Evolutionary conservation across 2,113 vertebrate species (phyloP), one percentile per base, ranked within the genome.

Genomic region (Ellobius talpinus): DNA sequence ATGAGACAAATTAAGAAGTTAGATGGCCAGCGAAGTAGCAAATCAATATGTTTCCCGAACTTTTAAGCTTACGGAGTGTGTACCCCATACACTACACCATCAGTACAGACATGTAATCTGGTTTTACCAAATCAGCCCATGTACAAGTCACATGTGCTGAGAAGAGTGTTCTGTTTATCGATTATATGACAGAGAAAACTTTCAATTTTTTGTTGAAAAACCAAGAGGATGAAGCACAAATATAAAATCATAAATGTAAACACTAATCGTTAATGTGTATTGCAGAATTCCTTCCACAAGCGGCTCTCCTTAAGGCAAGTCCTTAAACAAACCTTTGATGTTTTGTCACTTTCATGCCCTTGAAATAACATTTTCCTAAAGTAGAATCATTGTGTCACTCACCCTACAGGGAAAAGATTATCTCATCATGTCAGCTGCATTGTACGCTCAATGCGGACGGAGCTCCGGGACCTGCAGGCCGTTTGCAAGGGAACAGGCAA

Each of bases 321-420:
- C 24, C 68, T 63, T 52, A 50, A 9, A 11, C 23, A 76, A 52
- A 68, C 33, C 45, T 86, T 79, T 19, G 29, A 61, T 23, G 17
- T 90, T 78, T 90, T 77, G 78, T 7, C 88, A 93, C 50, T 94
- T 87, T 91, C 16, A 45, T 58, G 6, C 70, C 72, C 72, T 92
- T 45, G 42, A 91, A 91, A 86, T 61, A 85, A 82, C 12, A 29
- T 65, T 89, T 87, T 58, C 19, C n/a, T 24, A 50, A 77, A n/a
- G 29, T 66, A 26, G 65, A 39, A 63, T 89, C 68, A 65, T 26
- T 58, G 39, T 66, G 92, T 55, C 2, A 63, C 5, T 89, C 21
- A 78, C 10, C 55, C 24, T 33, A 73, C 1, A 81, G 39, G 26
- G 70, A 81, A 87, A 50, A 66, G 36, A 68, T 61, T 47, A 42